phyloP scores from a whole-genome alignment of 2,888 invertebrate genomes.

The Pollenia amentaria region DNA sequence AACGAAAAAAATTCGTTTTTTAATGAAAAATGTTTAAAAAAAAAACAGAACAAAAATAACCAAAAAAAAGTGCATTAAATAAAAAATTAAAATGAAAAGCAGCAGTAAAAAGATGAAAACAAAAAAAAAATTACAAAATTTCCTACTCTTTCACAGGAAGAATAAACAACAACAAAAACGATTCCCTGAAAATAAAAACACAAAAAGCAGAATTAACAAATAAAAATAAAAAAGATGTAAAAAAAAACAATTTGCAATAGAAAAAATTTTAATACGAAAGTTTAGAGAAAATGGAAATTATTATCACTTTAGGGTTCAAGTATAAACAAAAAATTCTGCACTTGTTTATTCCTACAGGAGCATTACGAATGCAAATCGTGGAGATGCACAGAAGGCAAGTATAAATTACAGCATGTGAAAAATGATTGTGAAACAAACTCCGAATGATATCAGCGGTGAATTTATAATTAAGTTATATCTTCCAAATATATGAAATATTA shows the following conservation, averaged over 20 bases:
- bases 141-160: slow-evolving; percentile 5
- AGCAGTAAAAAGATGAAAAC: slow-evolving; percentile 4
- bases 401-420: neutral
- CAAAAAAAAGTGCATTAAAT: slow-evolving; percentile 31
- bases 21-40: neutral
- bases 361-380: slow-evolving; percentile 13
- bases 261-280: slow-evolving; percentile 2
- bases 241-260: neutral
- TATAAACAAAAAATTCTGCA: slow-evolving; percentile 12
- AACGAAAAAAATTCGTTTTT: slow-evolving; percentile 5
- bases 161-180: slow-evolving; percentile 15
- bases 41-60: neutral
- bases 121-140: slow-evolving; percentile 18
- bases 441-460: no score
- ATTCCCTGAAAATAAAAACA: slow-evolving; percentile 13
- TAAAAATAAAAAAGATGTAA: neutral
- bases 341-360: neutral
- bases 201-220: slow-evolving; percentile 13
- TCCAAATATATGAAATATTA: no score
- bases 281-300: slow-evolving; percentile 43
- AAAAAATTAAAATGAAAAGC: neutral
- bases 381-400: neutral
- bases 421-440: no score
- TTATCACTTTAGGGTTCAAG: slow-evolving; percentile 56
- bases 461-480: no score